Evolutionary conservation across 1,140 invertebrate genomes (phyloP).

Genomic region (Bombus pascuorum): DNA sequence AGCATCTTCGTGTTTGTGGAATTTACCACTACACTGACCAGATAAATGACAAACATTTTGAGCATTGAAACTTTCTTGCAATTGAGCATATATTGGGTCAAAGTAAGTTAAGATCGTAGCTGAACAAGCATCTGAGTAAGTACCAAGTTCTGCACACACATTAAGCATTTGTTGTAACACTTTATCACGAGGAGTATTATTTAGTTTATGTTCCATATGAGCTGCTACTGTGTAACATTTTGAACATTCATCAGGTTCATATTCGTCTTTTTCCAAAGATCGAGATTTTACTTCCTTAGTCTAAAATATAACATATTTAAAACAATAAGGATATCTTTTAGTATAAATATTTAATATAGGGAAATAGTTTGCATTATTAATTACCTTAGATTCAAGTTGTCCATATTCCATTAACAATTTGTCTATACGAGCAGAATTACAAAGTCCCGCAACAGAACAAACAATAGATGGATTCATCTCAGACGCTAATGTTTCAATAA

Average conservation of each 20-base stretch:
- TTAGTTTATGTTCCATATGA: slow-evolving; percentile 78
- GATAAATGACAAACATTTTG: slow-evolving; percentile 88
- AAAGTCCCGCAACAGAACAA: slow-evolving; percentile 94
- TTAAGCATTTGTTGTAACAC: slow-evolving; percentile 70
- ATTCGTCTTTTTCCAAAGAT: slow-evolving; percentile 73
- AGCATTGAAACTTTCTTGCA: slow-evolving; percentile 86
- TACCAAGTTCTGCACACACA: slow-evolving; percentile 86
- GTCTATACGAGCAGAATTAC: slow-evolving; percentile 90
- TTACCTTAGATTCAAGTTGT: slow-evolving; percentile 58
- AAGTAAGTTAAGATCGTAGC: slow-evolving; percentile 88
- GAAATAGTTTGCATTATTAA: not conserved
- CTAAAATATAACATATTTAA: slow-evolving; percentile 48
- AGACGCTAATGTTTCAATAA: slow-evolving; percentile 93
- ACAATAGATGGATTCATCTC: slow-evolving; percentile 94
- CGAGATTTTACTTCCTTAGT: slow-evolving; percentile 34
- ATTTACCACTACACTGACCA: slow-evolving; percentile 87
- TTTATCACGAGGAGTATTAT: slow-evolving; percentile 64
- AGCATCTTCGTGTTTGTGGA: slow-evolving; percentile 86
- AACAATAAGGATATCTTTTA: not conserved
- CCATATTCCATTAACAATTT: slow-evolving; percentile 84
- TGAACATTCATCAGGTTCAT: slow-evolving; percentile 76
- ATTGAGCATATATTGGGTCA: slow-evolving; percentile 85
- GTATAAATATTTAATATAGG: not conserved
- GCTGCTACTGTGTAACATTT: slow-evolving; percentile 77
- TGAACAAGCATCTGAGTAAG: slow-evolving; percentile 90